Evolutionary conservation across 2,113 vertebrate species (phyloP), one percentile per base, ranked within the genome.

Genomic region (Pogona vitticeps): DNA sequence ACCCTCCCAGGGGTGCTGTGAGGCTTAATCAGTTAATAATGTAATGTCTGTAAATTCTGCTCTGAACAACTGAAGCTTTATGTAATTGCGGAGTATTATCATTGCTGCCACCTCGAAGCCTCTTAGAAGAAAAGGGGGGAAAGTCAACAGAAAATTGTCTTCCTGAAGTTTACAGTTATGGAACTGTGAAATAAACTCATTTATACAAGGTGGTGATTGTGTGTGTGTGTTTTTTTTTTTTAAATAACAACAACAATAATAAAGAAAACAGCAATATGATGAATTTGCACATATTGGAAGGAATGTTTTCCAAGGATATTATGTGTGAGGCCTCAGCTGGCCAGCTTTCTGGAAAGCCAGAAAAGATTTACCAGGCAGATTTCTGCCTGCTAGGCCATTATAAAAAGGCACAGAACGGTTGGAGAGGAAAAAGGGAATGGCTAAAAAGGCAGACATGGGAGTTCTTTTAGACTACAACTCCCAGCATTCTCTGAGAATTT

Each of bases 11-110:
- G 26, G 68, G 68, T 38, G 12, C n/a, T 18, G 23, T 36, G 68
- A 56, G 56, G 42, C 67, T 79, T 80, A 80, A 75, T 80, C 13
- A 0, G 56, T 73, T 75, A 75, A 83, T 82, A 79, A 73, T 56
- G 76, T 75, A 80, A 72, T 67, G 87, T 75, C 87, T 80, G 70
- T 23, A 17, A 52, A 13, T 81, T 38, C 79, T 33, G 82, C 68
- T 84, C 36, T 84, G 76, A 84, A 80, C 18, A 56, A 40, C 7
- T 3, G 2, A 65, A 36, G 38, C 63, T 28, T 36, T 20, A 71
- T 36, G n/a, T 78, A 83, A 88, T 56, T 68, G 63, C 33, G n/a
- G 15, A 33, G 33, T 40, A 78, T 70, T 52, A 31, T 61, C 81
- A 52, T n/a, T 42, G 2, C 36, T 70, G 42, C 67, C 28, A n/a